Evolutionary conservation across 2,113 vertebrate species (phyloP).

Genomic region (Natator depressus): DNA sequence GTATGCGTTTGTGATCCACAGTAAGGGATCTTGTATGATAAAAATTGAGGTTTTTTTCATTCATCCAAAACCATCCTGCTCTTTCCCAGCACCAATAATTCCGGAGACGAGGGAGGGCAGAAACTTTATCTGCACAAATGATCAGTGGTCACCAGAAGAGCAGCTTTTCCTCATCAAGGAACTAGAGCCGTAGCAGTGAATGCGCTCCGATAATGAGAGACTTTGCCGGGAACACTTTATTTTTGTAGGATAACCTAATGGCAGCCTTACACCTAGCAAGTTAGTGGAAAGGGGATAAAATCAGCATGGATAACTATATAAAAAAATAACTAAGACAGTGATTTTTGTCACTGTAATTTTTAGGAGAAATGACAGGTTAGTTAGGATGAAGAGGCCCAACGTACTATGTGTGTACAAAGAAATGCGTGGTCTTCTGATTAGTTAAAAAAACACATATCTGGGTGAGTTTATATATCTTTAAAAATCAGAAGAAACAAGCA

Average conservation of each 20-base stretch:
- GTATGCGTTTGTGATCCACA: neutral
- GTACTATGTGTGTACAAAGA: neutral
- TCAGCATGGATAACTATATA: neutral
- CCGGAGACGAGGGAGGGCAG: fast-evolving
- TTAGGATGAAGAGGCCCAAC: neutral
- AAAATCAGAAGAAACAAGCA: neutral
- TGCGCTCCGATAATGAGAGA: neutral
- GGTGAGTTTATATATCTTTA: neutral
- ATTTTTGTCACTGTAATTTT: neutral
- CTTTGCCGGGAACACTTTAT: neutral
- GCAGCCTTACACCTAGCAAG: neutral
- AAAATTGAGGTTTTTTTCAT: neutral
- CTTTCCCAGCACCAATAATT: neutral
- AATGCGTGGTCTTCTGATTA: neutral
- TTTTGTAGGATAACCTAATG: neutral
- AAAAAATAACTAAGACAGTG: neutral
- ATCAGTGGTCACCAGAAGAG: neutral
- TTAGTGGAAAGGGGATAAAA: neutral
- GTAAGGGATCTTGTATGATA: neutral
- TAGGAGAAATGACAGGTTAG: neutral
- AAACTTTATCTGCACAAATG: neutral
- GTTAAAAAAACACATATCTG: neutral
- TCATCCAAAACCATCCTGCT: fast-evolving
- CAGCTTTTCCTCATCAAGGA: fast-evolving
- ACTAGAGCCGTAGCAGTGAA: neutral